Evolutionary conservation across 2,888 invertebrate species (phyloP).

Genomic region (Pterostichus niger): DNA sequence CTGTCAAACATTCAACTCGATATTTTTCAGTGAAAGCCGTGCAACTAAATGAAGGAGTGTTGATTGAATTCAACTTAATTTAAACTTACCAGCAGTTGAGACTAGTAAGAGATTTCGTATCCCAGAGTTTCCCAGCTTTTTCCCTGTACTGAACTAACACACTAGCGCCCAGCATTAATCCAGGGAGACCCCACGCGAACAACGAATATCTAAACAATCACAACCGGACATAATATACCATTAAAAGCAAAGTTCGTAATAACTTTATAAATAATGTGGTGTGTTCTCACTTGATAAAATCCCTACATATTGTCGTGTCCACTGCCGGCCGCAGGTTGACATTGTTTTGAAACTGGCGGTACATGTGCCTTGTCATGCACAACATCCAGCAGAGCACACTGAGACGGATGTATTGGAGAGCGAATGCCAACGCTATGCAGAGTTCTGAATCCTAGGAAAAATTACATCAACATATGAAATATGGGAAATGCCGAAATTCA

Average conservation of each 20-base stretch:
- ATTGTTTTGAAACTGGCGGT: slow-evolving; percentile 78
- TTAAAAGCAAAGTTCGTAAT: neutral
- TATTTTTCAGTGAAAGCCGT: too few relatives aligned
- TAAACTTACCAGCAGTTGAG: slow-evolving; percentile 80
- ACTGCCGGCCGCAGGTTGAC: slow-evolving; percentile 77
- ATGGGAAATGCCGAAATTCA: too few relatives aligned
- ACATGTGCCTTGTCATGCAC: slow-evolving; percentile 83
- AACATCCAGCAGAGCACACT: slow-evolving; percentile 85
- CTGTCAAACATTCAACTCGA: too few relatives aligned
- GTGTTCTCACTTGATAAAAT: slow-evolving; percentile 75
- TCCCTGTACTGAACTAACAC: slow-evolving; percentile 79
- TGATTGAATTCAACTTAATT: too few relatives aligned
- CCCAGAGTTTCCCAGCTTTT: slow-evolving; percentile 77
- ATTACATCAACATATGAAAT: neutral
- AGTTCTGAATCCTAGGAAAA: slow-evolving; percentile 80
- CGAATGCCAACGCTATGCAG: slow-evolving; percentile 81
- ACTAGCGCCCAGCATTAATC: slow-evolving; percentile 79
- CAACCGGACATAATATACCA: neutral
- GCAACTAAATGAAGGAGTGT: too few relatives aligned
- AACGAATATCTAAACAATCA: slow-evolving; percentile 78
- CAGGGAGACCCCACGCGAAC: slow-evolving; percentile 84
- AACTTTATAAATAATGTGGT: neutral
- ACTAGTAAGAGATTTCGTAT: slow-evolving; percentile 77
- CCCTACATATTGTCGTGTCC: slow-evolving; percentile 76
- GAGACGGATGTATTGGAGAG: slow-evolving; percentile 83